A percentile compares a stretch with the other conserved stretches of the same genome.
These are phyloP conservation scores for Drosophila hydei DNA, from an alignment of 1,140 invertebrate genomes.

Conservation along the genomic window DNA sequence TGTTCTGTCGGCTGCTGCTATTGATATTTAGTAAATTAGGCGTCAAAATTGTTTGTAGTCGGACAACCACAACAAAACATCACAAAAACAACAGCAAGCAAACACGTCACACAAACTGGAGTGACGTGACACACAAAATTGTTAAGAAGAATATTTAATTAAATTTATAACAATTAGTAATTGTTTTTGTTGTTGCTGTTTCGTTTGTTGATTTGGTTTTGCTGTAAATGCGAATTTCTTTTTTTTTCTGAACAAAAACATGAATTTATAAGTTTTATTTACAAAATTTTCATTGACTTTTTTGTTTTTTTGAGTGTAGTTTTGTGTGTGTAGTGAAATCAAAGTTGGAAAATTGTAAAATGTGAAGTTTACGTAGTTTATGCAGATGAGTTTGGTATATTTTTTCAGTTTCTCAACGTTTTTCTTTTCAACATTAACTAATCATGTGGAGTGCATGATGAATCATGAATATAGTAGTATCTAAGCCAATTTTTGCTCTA, in stretches of 20 bases:
- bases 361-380: constrained; percentile 41
- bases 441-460: constrained; percentile 29
- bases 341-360: constrained; percentile 52
- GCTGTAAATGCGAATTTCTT: constrained; percentile 11
- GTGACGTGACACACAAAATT: constrained; percentile 17
- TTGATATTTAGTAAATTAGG: constrained; percentile 21
- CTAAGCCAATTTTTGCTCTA: constrained; percentile 71
- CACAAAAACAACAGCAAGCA: background rate
- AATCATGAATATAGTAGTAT: constrained; percentile 59
- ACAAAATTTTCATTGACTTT: constrained; percentile 34
- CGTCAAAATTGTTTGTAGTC: constrained; percentile 49
- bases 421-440: constrained; percentile 27
- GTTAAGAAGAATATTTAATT: constrained; percentile 26
- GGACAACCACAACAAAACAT: background rate
- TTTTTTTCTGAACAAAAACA: constrained; percentile 13
- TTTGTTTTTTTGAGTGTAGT: constrained; percentile 50
- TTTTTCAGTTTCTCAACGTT: constrained; percentile 26
- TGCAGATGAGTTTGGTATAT: constrained; percentile 34
- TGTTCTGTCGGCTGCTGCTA: constrained; percentile 23
- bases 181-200: background rate
- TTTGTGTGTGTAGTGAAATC: constrained; percentile 48
- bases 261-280: constrained; percentile 48
- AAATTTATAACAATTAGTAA: constrained; percentile 11
- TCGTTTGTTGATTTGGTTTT: constrained; percentile 5
- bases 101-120: background rate